phyloP scores from a whole-genome alignment of 2,888 invertebrate species.

The Lumbricus terrestris region DNA sequence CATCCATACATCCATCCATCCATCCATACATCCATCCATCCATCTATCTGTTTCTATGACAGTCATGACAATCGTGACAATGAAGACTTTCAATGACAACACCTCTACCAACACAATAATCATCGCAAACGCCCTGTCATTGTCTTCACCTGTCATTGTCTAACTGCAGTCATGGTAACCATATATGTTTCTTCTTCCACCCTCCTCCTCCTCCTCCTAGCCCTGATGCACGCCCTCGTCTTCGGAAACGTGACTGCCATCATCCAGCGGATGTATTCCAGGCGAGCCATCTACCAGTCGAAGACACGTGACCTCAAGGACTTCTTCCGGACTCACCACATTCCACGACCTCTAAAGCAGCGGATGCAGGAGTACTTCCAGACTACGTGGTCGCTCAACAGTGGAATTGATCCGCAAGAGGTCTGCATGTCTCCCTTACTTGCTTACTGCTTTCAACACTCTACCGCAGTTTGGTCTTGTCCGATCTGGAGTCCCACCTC shows the following conservation, averaged over 20 bases:
- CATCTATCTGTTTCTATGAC: background rate
- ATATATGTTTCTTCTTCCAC: too few relatives aligned
- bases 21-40: too few relatives aligned
- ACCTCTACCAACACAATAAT: too few relatives aligned
- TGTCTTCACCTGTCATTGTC: too few relatives aligned
- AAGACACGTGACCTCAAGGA: constrained; percentile 94
- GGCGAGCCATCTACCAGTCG: constrained; percentile 87
- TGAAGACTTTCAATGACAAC: too few relatives aligned
- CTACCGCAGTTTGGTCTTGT: background rate
- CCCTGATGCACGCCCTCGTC: constrained; percentile 94
- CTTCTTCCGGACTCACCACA: constrained; percentile 88
- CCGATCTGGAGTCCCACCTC: too few relatives aligned
- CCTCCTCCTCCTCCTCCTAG: too few relatives aligned
- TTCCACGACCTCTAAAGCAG: constrained; percentile 83
- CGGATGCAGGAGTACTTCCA: constrained; percentile 96
- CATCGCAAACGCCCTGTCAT: too few relatives aligned
- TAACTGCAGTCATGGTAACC: background rate
- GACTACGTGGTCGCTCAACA: constrained; percentile 95
- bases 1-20: too few relatives aligned
- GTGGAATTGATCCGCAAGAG: constrained; percentile 94
- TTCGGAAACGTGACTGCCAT: constrained; percentile 97
- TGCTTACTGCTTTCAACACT: background rate
- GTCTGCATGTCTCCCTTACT: constrained; percentile 63
- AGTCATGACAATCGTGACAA: background rate
- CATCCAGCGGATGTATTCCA: constrained; percentile 92